Conservation (phyloP, 2,888 invertebrate genomes). For the Drosophila prolongata region DNA sequence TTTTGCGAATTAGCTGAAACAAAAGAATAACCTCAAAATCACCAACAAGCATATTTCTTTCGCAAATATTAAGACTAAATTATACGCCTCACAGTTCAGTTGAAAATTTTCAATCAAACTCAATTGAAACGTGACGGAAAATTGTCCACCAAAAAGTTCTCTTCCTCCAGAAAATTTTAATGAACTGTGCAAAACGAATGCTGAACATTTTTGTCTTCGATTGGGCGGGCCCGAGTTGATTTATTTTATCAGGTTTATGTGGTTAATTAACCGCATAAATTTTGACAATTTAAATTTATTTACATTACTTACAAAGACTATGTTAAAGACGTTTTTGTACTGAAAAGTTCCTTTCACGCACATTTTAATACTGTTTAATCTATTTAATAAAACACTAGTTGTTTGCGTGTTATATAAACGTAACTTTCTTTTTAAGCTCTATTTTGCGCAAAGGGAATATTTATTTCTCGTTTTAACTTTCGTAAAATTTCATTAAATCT, state of each 20-base stretch:
- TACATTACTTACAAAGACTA: too few relatives aligned
- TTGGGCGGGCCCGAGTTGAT: constrained; percentile 19
- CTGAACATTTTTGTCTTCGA: constrained; percentile 6
- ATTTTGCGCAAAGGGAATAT: too few relatives aligned
- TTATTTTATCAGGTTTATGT: constrained; percentile 1
- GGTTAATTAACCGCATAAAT: constrained; percentile 26
- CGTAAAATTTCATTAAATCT: too few relatives aligned
- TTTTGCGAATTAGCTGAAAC: constrained; percentile 8
- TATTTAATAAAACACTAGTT: too few relatives aligned
- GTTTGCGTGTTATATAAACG: too few relatives aligned
- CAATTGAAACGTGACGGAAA: constrained; percentile 51
- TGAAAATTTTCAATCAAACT: constrained; percentile 35
- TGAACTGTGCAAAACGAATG: constrained; percentile 9
- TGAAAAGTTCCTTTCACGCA: background rate
- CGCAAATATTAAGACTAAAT: constrained; percentile 43
- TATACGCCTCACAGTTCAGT: constrained; percentile 25
- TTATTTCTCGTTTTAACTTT: too few relatives aligned
- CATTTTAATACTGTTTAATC: too few relatives aligned
- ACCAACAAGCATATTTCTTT: background rate
- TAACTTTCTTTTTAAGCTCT: too few relatives aligned
- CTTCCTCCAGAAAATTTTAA: constrained; percentile 40
- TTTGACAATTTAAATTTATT: constrained; percentile 7
- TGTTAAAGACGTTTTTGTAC: too few relatives aligned
- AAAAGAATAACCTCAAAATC: background rate
- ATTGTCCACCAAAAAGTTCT: constrained; percentile 25